These are phyloP conservation scores for Oligia latruncula DNA, from an alignment of 2,888 invertebrate species.

Conservation along the genomic window DNA sequence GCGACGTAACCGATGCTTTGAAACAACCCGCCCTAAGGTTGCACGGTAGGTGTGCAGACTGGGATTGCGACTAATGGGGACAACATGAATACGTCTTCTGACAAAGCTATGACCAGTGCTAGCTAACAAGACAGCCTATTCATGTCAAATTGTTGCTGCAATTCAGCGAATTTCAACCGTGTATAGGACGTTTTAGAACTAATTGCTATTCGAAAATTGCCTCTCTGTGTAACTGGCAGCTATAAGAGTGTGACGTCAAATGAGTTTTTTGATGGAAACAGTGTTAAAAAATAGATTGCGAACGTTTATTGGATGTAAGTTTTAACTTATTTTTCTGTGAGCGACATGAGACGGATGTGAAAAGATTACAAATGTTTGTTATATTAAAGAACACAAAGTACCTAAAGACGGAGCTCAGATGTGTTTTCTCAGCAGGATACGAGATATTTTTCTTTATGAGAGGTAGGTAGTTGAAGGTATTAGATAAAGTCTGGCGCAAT, in stretches of 20 bases:
- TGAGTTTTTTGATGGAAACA: conserved; percentile 43
- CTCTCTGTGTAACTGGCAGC: conserved; percentile 17
- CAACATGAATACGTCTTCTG: conserved; percentile 48
- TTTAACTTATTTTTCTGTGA: conserved; percentile 37
- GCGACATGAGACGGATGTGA: conserved; percentile 31
- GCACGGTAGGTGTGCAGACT: not conserved
- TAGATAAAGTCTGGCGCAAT: conserved; percentile 1
- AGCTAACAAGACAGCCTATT: conserved; percentile 45
- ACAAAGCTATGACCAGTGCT: conserved; percentile 34
- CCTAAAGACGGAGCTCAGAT: conserved; percentile 14
- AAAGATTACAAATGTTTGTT: conserved; percentile 41
- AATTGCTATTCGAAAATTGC: conserved; percentile 63
- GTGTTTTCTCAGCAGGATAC: conserved; percentile 44
- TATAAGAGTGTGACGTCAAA: conserved; percentile 36
- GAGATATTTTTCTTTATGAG: conserved; percentile 35
- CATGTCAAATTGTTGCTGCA: conserved; percentile 39
- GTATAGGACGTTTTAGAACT: conserved; percentile 48
- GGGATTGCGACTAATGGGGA: conserved; percentile 16
- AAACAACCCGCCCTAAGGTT: conserved; percentile 17
- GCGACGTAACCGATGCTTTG: conserved; percentile 31
- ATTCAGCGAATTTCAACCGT: conserved; percentile 43
- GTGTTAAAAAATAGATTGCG: conserved; percentile 36
- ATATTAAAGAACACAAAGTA: conserved; percentile 49
- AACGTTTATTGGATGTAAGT: conserved; percentile 34
- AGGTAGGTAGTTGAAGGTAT: conserved; percentile 30